Base-by-base conservation (phyloP, 1,140 invertebrate genomes). In the Anthonomus grandis region DNA sequence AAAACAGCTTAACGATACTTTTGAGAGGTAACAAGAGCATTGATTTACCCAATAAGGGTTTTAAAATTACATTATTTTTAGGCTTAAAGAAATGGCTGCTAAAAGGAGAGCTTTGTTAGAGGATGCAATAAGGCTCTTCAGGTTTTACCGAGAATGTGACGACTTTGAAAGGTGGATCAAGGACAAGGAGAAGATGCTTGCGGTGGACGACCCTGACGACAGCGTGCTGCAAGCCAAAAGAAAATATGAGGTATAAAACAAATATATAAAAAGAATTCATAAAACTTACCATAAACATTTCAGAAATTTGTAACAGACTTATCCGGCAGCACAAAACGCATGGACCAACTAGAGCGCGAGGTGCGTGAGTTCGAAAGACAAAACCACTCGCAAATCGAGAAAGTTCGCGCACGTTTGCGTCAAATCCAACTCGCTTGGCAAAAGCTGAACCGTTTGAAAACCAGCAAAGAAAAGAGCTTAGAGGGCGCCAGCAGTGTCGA, bases 151-250 rank as follows among this genome's bases (percentile, higher is more conserved):
- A n/a, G 95, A 98, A 71, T 98, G 95, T 76, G 93, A 97, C 69
- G 94, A 97, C 72, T 97, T 98, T 73, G 95, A 97, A 74, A 87
- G 88, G 60, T 98, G 96, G 96, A 95, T 98, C 68, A 89, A 88
- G 65, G 95, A 98, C 53, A 97, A 95, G 70, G 92, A 96, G 73
- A 87, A 90, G 67, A 82, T 95, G 74, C 76, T 98, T 18, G 79
- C 86, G 36, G 81, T 86, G 9, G 91, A 95, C 53, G 93, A 97
- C 63, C 83, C 83, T 10, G 80, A 84, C 12, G 91, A 95, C 58
- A 91, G 89, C 66, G 93, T 98, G n/a, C 92, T 96, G 67, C 91
- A 87, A 17, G 91, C 93, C 13, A 93, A 92, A 71, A 83, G 92
- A 66, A 96, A 97, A 75, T 97, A 96, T 75, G 93, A 97, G 79